These are phyloP conservation scores for Pangasius mekongensis DNA, from an alignment of 2,797 vertebrate species.

Conservation along the genomic window DNA sequence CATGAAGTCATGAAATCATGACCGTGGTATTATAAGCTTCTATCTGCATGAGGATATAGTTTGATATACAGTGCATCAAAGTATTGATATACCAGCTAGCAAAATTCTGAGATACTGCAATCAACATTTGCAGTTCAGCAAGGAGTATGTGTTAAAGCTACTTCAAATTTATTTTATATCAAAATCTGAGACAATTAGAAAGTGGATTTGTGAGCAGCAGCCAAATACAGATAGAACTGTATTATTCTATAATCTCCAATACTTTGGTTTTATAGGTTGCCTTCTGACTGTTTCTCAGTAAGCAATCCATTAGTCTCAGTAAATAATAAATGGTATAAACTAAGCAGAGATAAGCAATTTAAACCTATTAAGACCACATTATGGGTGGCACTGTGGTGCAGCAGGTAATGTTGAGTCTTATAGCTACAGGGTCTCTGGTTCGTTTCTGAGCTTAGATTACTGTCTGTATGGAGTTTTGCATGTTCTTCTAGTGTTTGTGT, in stretches of 20 bases:
- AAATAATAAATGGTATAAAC: slow-evolving; percentile 18
- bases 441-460: not conserved
- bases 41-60: not conserved
- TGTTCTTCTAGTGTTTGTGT: not conserved
- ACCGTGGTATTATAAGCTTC: not conserved
- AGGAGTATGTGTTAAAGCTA: not conserved
- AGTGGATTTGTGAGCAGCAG: not conserved
- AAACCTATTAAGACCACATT: slow-evolving; percentile 4
- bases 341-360: not conserved
- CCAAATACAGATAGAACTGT: not conserved
- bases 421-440: not conserved
- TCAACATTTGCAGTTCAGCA: not conserved
- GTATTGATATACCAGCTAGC: not conserved
- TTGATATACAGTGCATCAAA: not conserved
- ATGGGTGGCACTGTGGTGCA: not conserved
- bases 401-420: not conserved
- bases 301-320: not conserved
- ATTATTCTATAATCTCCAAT: not conserved
- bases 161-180: not conserved
- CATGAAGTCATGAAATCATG: not conserved
- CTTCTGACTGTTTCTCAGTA: not conserved
- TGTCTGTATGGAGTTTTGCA: not conserved
- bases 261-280: not conserved
- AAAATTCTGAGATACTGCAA: not conserved
- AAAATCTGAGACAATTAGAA: not conserved